These are phyloP conservation scores for Pituophis catenifer DNA, from an alignment of 2,113 vertebrate genomes.

Conservation along the genomic window DNA sequence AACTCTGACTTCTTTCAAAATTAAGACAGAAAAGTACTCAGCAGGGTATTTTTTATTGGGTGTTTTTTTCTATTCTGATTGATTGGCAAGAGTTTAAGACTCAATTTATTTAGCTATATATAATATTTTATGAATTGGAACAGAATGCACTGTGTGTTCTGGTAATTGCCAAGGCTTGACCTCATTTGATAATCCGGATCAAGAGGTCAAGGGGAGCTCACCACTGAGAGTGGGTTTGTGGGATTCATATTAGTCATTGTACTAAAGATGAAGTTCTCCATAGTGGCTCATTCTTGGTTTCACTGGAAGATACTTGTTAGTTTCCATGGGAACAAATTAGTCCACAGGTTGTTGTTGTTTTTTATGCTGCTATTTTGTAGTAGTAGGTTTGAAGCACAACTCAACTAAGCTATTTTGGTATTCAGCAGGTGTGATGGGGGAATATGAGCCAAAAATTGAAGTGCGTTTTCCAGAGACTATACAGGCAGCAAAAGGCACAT, in stretches of 20 bases:
- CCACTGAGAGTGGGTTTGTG: background rate
- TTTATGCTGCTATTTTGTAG: slow-evolving; percentile 4
- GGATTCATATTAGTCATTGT: background rate
- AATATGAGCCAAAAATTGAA: slow-evolving; percentile 92
- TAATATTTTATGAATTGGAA: background rate
- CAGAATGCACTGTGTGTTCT: background rate
- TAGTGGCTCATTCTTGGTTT: background rate
- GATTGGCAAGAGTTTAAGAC: background rate
- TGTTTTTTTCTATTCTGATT: background rate
- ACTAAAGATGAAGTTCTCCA: background rate
- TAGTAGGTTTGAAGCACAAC: slow-evolving; percentile 42
- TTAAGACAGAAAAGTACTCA: background rate
- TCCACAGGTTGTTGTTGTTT: fast-evolving
- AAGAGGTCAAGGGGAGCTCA: background rate
- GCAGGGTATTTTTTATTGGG: background rate
- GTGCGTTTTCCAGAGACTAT: slow-evolving; percentile 80
- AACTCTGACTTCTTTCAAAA: background rate
- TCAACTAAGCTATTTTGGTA: slow-evolving; percentile 68
- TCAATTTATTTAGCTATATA: background rate
- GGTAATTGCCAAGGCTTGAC: background rate
- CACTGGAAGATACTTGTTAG: fast-evolving
- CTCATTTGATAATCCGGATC: background rate
- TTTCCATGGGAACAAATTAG: background rate
- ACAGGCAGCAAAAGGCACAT: slow-evolving; percentile 78
- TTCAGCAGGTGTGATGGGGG: slow-evolving; percentile 85